Evolutionary conservation across 2,888 invertebrate species (phyloP).

Genomic region (Iselma pallidipennis): DNA sequence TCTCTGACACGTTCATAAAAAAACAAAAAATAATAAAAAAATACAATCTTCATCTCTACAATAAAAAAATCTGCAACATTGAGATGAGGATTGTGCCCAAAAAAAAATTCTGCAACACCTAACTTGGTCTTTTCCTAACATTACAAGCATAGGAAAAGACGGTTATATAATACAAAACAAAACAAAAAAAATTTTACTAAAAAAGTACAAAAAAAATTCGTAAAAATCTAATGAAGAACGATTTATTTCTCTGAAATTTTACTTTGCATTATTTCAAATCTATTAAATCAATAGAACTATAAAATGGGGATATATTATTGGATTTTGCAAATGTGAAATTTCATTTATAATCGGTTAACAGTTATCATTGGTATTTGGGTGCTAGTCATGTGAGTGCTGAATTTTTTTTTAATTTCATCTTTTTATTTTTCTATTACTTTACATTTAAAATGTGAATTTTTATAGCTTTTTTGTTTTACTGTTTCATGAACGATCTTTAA

Average conservation of each 20-base stretch:
- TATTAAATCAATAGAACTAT: slow-evolving; percentile 16
- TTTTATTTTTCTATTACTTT: slow-evolving; percentile 24
- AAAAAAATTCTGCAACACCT: slow-evolving; percentile 54
- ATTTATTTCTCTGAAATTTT: slow-evolving; percentile 43
- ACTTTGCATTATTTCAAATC: slow-evolving; percentile 12
- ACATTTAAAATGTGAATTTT: slow-evolving; percentile 36
- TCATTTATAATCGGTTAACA: slow-evolving; percentile 30
- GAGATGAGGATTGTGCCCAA: slow-evolving; percentile 46
- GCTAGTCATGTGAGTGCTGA: slow-evolving; percentile 39
- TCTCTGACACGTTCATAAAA: slow-evolving; percentile 46
- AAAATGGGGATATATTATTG: slow-evolving; percentile 17
- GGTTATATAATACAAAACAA: slow-evolving; percentile 40
- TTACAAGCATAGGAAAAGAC: slow-evolving; percentile 41
- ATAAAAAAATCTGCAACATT: slow-evolving; percentile 33
- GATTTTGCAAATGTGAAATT: slow-evolving; percentile 31
- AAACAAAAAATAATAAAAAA: slow-evolving; percentile 50
- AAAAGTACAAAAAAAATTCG: slow-evolving; percentile 52
- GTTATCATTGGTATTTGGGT: slow-evolving; percentile 32
- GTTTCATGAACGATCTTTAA: slow-evolving; percentile 27
- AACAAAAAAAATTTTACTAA: slow-evolving; percentile 40
- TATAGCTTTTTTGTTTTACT: slow-evolving; percentile 32
- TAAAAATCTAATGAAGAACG: slow-evolving; percentile 50
- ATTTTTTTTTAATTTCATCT: slow-evolving; percentile 24
- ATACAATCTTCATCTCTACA: slow-evolving; percentile 42
- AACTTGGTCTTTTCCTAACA: slow-evolving; percentile 57